These are phyloP conservation scores for Pseudoips prasinana DNA, from an alignment of 2,888 invertebrate species.

Conservation along the genomic window DNA sequence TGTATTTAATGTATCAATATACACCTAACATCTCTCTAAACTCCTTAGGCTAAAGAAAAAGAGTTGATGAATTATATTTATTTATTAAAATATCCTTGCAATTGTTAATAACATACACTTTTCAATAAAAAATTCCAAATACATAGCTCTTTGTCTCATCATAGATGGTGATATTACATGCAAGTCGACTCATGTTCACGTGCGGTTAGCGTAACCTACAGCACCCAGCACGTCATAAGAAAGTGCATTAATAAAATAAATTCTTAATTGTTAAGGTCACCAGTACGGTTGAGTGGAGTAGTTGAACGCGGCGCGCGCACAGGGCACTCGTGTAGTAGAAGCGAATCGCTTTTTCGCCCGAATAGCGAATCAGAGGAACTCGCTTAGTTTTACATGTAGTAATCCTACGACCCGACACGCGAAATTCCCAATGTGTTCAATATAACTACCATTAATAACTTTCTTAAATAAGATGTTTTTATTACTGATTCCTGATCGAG, in stretches of 20 bases:
- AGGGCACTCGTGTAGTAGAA: constrained; percentile 77
- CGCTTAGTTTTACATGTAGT: constrained; percentile 69
- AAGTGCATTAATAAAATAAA: constrained; percentile 79
- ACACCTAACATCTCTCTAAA: constrained; percentile 27
- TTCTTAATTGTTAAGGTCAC: constrained; percentile 78
- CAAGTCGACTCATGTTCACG: constrained; percentile 32
- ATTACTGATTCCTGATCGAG: constrained; percentile 58
- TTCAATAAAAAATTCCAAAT: constrained; percentile 15
- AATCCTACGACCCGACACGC: constrained; percentile 45
- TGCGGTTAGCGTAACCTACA: constrained; percentile 32
- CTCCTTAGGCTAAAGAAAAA: constrained; percentile 26
- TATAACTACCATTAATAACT: constrained; percentile 21
- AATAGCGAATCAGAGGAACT: constrained; percentile 58
- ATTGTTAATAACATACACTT: constrained; percentile 9
- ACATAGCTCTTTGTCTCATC: constrained; percentile 46
- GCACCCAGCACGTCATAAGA: constrained; percentile 61
- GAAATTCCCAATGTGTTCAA: constrained; percentile 25
- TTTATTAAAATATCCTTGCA: constrained; percentile 8
- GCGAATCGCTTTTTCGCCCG: constrained; percentile 64
- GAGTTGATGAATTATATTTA: constrained; percentile 15
- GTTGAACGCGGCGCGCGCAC: constrained; percentile 72
- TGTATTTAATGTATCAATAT: constrained; percentile 13
- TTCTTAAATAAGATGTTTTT: constrained; percentile 54
- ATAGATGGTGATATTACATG: constrained; percentile 13
- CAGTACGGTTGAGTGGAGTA: constrained; percentile 60